A percentile compares a stretch with the other conserved stretches of the same genome.
Evolutionary conservation across 2,113 vertebrate species (phyloP).

Genomic region (Abramis brama): DNA sequence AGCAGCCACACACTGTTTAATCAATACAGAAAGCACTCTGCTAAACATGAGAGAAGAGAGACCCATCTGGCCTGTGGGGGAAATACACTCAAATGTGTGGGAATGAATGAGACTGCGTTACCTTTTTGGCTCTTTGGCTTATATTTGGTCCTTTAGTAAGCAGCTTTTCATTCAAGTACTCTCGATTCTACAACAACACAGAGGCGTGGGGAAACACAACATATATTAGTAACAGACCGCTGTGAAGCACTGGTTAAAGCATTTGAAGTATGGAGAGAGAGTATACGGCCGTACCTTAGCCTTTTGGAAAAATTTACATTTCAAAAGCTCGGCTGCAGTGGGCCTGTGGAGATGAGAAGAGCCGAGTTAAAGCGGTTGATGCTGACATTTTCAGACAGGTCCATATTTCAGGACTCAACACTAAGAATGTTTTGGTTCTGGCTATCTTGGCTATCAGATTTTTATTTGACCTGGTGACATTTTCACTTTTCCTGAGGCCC

Average conservation of each 20-base stretch:
- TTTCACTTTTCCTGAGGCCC: background rate
- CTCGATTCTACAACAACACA: slow-evolving; percentile 90
- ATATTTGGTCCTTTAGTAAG: slow-evolving; percentile 92
- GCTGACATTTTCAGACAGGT: background rate
- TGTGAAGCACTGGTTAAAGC: slow-evolving; percentile 24
- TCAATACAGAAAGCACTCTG: slow-evolving; percentile 61
- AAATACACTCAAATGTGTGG: background rate
- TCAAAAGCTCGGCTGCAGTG: slow-evolving; percentile 81
- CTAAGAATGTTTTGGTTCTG: background rate
- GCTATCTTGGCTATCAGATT: background rate
- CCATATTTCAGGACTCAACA: background rate
- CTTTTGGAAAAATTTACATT: slow-evolving; percentile 85
- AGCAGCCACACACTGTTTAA: slow-evolving; percentile 52
- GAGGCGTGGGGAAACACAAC: slow-evolving; percentile 53
- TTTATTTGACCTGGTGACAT: background rate
- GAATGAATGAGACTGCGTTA: slow-evolving; percentile 65
- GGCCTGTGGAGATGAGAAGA: slow-evolving; percentile 69
- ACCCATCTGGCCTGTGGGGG: slow-evolving; percentile 1
- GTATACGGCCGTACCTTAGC: slow-evolving; percentile 75
- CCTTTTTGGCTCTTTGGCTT: slow-evolving; percentile 95
- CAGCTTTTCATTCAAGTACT: slow-evolving; percentile 95
- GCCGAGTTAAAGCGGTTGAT: background rate
- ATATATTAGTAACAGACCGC: slow-evolving; percentile 50
- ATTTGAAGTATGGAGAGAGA: background rate
- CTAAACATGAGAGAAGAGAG: slow-evolving; percentile 25